These are phyloP conservation scores for Alethe diademata DNA, from an alignment of 2,113 vertebrate species.

Conservation along the genomic window DNA sequence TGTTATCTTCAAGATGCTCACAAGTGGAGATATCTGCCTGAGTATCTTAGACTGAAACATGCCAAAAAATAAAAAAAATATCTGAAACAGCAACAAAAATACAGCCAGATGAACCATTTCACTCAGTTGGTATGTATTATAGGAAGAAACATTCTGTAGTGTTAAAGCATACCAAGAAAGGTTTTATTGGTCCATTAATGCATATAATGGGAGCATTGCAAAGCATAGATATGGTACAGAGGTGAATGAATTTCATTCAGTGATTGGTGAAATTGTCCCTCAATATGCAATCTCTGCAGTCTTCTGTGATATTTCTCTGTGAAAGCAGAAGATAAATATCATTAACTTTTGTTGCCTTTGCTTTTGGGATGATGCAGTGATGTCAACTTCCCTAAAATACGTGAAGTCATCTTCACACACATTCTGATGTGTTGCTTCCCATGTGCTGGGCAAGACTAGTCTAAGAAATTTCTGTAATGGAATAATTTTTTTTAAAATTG, in stretches of 20 bases:
- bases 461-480: background rate
- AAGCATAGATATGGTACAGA: background rate
- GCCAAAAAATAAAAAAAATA: background rate
- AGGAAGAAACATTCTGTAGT: background rate
- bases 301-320: background rate
- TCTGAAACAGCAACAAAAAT: background rate
- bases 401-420: background rate
- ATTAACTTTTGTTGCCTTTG: background rate
- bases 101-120: background rate
- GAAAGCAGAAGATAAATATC: background rate
- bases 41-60: background rate
- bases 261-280: background rate
- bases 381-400: background rate
- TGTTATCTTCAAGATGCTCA: background rate
- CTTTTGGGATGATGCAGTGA: background rate
- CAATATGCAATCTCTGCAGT: background rate
- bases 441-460: background rate
- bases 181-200: conserved; percentile 17
- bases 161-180: background rate
- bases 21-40: background rate
- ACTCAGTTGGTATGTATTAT: background rate
- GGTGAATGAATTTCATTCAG: conserved; percentile 30
- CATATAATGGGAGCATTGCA: background rate
- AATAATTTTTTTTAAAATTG: background rate
- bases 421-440: background rate